Conservation (phyloP, 1,140 invertebrate species). For the Conus ventricosus region DNA sequence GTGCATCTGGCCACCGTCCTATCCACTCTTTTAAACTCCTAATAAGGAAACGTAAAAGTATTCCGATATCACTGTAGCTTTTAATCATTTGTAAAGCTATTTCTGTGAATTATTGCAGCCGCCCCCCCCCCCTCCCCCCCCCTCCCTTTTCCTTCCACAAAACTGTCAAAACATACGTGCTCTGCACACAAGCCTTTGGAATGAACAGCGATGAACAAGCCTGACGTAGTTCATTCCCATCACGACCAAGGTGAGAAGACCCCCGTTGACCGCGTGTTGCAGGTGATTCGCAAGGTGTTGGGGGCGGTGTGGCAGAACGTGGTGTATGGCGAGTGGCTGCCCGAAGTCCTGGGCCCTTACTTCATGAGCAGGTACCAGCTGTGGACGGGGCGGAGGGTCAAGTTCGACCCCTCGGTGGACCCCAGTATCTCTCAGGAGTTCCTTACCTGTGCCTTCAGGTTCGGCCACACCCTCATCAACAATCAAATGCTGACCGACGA, state of each 20-base stretch:
- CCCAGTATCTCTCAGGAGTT: constrained; percentile 87
- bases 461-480: constrained; percentile 80
- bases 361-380: constrained; percentile 45
- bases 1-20: no score
- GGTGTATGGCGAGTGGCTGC: constrained; percentile 90
- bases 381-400: constrained; percentile 53
- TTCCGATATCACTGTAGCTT: no score
- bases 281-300: constrained; percentile 43
- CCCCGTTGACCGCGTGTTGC: constrained; percentile 73
- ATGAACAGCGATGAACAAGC: no score
- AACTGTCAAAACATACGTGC: neutral
- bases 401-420: constrained; percentile 86
- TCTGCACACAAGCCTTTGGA: neutral
- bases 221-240: neutral
- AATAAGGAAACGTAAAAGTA: no score
- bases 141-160: neutral
- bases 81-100: no score
- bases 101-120: no score
- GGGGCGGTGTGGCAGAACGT: constrained; percentile 87
- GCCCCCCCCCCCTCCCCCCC: no score
- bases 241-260: neutral
- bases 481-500: constrained; percentile 38
- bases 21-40: no score
- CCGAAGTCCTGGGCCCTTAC: constrained; percentile 83
- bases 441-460: constrained; percentile 75